Evolutionary conservation across 1,140 invertebrate species (phyloP).

Genomic region (Drosophila pectinifera): DNA sequence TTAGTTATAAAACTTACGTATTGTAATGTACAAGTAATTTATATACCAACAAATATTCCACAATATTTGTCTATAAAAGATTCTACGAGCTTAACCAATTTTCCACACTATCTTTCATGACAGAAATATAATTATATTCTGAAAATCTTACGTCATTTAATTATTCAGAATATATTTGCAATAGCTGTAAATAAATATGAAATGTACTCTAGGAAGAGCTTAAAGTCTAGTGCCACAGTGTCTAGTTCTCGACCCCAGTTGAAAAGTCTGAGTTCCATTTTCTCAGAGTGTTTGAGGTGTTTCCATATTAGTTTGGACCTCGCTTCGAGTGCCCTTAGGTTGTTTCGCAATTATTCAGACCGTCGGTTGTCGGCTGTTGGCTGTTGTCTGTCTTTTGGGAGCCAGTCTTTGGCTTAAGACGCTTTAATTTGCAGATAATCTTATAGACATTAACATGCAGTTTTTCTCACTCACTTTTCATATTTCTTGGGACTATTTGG

Average conservation of each 20-base stretch:
- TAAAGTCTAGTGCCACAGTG: neutral
- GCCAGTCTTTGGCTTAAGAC: constrained; percentile 57
- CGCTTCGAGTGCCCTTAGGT: constrained; percentile 70
- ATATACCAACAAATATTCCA: neutral
- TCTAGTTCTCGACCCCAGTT: constrained; percentile 25
- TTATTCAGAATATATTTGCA: neutral
- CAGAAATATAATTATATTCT: neutral
- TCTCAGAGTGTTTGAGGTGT: constrained; percentile 29
- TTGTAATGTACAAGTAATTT: neutral
- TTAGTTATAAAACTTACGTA: neutral
- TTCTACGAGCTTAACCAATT: neutral
- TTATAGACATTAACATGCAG: constrained; percentile 77
- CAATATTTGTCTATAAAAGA: neutral
- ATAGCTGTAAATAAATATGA: neutral
- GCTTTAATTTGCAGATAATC: constrained; percentile 79
- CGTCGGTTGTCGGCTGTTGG: constrained; percentile 4
- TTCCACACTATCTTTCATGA: neutral
- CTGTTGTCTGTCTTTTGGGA: constrained; percentile 24
- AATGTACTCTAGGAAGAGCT: neutral
- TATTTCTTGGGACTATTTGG: constrained; percentile 66
- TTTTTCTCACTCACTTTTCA: constrained; percentile 66
- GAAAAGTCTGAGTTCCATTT: constrained; percentile 24
- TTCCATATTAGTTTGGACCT: constrained; percentile 47
- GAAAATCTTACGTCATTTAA: too few relatives aligned
- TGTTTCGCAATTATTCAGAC: constrained; percentile 65